Evolutionary conservation across 2,888 invertebrate species (phyloP).

Genomic region (Norana najaformis): DNA sequence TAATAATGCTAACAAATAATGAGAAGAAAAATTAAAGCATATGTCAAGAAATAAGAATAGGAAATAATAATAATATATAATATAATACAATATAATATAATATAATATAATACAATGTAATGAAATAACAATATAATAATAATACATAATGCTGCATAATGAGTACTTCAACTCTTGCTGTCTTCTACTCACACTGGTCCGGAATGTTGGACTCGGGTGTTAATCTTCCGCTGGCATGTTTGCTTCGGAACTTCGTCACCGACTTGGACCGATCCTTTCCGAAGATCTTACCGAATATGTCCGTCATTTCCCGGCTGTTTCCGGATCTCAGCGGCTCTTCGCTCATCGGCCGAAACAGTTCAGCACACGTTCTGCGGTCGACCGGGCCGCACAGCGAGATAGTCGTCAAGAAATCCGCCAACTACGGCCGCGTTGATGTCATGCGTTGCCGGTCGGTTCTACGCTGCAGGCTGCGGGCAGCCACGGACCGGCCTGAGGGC

Average conservation of each 20-base stretch:
- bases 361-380: neutral
- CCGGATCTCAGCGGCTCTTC: neutral
- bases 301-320: neutral
- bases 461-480: neutral
- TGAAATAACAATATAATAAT: too few relatives aligned
- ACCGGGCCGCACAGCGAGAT: too few relatives aligned
- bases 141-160: too few relatives aligned
- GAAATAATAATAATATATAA: too few relatives aligned
- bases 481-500: too few relatives aligned
- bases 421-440: too few relatives aligned
- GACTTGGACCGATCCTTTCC: neutral
- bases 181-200: neutral
- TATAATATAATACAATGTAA: too few relatives aligned
- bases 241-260: neutral
- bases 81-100: too few relatives aligned
- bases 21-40: too few relatives aligned
- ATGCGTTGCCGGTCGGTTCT: neutral
- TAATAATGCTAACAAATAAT: too few relatives aligned
- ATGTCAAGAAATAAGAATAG: too few relatives aligned
- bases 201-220: neutral
- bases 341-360: neutral
- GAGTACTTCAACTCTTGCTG: neutral
- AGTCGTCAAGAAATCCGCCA: neutral
- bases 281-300: neutral
- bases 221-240: neutral